These are phyloP conservation scores for Betta splendens DNA, from an alignment of 2,797 vertebrate species.

Conservation along the genomic window DNA sequence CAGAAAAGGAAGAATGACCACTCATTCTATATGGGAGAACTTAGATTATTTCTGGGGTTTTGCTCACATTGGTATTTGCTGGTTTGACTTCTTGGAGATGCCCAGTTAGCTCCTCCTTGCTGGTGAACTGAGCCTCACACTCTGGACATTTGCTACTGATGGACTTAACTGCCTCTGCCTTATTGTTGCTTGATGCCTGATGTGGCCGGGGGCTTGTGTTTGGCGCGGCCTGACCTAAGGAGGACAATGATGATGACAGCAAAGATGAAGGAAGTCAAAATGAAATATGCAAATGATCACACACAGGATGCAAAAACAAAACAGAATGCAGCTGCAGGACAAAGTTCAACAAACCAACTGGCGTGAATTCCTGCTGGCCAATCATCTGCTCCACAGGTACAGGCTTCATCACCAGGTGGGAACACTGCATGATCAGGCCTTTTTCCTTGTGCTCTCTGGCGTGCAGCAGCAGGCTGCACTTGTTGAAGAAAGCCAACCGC, in stretches of 20 bases:
- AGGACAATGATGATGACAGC: constrained; percentile 39
- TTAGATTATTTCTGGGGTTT: background rate
- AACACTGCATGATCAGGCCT: constrained; percentile 98
- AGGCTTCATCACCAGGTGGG: constrained; percentile 94
- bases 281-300: background rate
- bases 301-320: background rate
- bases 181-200: constrained; percentile 61
- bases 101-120: constrained; percentile 85
- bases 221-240: constrained; percentile 14
- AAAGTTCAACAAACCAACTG: constrained; percentile 68
- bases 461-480: constrained; percentile 94
- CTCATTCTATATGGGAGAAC: background rate
- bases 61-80: constrained; percentile 73
- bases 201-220: constrained; percentile 48
- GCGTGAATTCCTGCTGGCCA: constrained; percentile 85
- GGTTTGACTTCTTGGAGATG: constrained; percentile 90
- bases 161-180: constrained; percentile 73
- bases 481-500: constrained; percentile 96
- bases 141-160: constrained; percentile 86
- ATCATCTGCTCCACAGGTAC: constrained; percentile 96
- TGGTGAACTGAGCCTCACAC: constrained; percentile 89
- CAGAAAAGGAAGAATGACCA: background rate
- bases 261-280: constrained; percentile 3
- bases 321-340: background rate
- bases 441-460: constrained; percentile 97